phyloP scores from a whole-genome alignment of 2,888 invertebrate genomes.

The Podabrus alpinus region DNA sequence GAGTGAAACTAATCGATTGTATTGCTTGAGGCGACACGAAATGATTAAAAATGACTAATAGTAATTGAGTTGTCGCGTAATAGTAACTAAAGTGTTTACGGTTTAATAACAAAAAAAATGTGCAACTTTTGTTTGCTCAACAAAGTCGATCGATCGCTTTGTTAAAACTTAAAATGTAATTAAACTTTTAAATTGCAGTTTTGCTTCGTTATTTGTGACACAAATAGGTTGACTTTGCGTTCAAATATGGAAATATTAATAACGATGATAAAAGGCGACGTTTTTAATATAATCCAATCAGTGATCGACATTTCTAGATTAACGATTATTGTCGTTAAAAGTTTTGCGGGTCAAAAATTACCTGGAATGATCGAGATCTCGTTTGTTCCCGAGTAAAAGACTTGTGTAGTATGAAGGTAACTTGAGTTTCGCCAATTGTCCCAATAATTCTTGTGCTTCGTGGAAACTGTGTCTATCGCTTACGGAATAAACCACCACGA shows the following conservation, averaged over 20 bases:
- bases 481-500: slow-evolving; percentile 81
- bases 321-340: slow-evolving; percentile 4
- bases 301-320: slow-evolving; percentile 14
- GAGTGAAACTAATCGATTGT: background rate
- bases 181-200: background rate
- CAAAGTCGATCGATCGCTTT: background rate
- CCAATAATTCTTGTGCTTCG: slow-evolving; percentile 73
- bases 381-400: slow-evolving; percentile 78
- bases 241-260: slow-evolving; percentile 15
- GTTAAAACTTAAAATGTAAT: background rate
- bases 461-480: slow-evolving; percentile 76
- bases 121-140: background rate
- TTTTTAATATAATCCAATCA: background rate
- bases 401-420: slow-evolving; percentile 77
- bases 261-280: slow-evolving; percentile 1
- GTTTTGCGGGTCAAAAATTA: slow-evolving; percentile 47
- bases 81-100: background rate
- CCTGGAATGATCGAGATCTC: slow-evolving; percentile 81
- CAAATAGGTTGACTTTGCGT: slow-evolving; percentile 12
- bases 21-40: background rate
- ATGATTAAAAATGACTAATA: background rate
- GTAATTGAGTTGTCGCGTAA: background rate
- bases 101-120: background rate
- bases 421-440: slow-evolving; percentile 71
- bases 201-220: slow-evolving; percentile 9